Base-by-base conservation (phyloP, 2,113 vertebrate species). In the Rynchops niger region DNA sequence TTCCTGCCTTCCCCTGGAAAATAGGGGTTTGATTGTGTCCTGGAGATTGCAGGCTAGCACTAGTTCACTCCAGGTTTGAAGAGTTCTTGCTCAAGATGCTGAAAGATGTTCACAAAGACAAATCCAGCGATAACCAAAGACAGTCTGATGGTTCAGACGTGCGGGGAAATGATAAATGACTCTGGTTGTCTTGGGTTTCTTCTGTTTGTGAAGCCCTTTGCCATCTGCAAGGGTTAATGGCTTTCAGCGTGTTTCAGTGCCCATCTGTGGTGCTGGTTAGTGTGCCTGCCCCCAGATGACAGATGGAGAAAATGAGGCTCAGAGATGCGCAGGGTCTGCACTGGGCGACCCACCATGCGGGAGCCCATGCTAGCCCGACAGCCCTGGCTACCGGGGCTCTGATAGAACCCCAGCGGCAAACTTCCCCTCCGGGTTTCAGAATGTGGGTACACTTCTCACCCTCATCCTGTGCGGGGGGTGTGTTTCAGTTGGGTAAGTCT, bases 1-100 rank as follows among this genome's bases (percentile, higher is more conserved):
- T 80, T 90, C 89, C 61, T 85, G 42, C 73, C 40, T 91, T 93
- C n/a, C 43, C 53, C 30, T 79, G 77, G 45, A 40, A 95, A 80
- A 79, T 12, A 32, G 0, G 9, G 8, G 17, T 69, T 91, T 69
- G 58, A 11, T 52, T 78, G 50, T 79, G 38, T 49, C 18, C 26
- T 73, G 63, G 61, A 83, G 79, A 55, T 38, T 0, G 0, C 20
- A 29, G 49, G 16, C 38, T 69, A 49, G 32, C 40, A 38, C 1
- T 7, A 76, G 18, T 72, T 81, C 34, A 9, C 22, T 29, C 43
- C 5, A 0, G 22, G 16, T 65, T 83, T 18, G 3, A 73, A 61
- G 76, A 63, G 10, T 10, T 86, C 19, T 59, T 66, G 9, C 20
- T 67, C 40, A 47, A 45, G 56, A n/a, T 19, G 20, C 40, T 85